Evolutionary conservation across 2,797 vertebrate species (phyloP), one percentile per base, ranked within the genome.

Genomic region (Phataginus tetradactyla): DNA sequence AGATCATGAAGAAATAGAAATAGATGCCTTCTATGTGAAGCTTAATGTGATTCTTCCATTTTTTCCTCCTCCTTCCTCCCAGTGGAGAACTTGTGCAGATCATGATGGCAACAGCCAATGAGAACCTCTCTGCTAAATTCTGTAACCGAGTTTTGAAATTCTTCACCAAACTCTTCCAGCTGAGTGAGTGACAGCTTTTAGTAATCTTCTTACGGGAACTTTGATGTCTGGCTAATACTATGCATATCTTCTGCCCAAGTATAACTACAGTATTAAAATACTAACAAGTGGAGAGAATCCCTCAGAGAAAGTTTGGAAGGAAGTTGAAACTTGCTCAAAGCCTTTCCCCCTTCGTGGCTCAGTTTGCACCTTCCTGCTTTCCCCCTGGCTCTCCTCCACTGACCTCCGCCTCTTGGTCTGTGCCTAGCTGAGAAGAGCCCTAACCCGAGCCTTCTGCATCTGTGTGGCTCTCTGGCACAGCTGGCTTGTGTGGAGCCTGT

Each of bases 151-250:
- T 99, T 94, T 98, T 99, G 97, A 99, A 99, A 95, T 99, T 99
- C 98, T 99, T 99, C 99, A 99, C 99, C 97, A 99, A 99, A 98
- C 99, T 99, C 95, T 99, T 99, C 98, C 99, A 99, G 97, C 99
- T 99, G 55, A 99, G 99, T 99, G 99, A 99, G 99, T 99, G 95
- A 42, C 87, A 84, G 92, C 87, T 93, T 91, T 87, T 80, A 9
- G 93, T 97, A 98, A 88, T 96, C 89, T 97, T 90, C 96, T 93
- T 78, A 21, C 14, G 71, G 85, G 93, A 94, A 95, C 92, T 98
- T 96, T 97, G 95, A 97, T 96, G 83, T 93, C 86, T 4, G 0
- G 78, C 51, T 97, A 64, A 61, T 45, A 4, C 83, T 92, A 59
- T 68, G 89, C 61, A 75, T 80, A 7, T 92, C 91, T 68, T 1